These are phyloP conservation scores for Thripadectes ignobilis DNA, from an alignment of 2,797 vertebrate genomes.

Conservation along the genomic window DNA sequence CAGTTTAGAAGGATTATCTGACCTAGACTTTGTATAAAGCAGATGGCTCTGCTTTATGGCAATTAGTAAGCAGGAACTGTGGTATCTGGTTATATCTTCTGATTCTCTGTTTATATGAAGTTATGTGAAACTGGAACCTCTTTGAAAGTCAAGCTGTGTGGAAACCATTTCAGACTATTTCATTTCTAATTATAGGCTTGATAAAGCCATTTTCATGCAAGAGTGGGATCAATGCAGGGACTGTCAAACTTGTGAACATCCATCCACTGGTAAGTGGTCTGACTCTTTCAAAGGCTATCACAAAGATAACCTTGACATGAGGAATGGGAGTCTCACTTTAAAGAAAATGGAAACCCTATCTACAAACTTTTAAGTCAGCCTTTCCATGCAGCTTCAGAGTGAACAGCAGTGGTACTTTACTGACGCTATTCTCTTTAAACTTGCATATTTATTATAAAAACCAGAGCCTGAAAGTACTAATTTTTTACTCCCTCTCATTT, in stretches of 20 bases:
- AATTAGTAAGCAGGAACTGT: constrained; percentile 78
- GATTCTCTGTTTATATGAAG: constrained; percentile 76
- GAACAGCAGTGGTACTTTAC: neutral
- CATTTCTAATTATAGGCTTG: constrained; percentile 78
- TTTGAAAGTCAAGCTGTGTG: constrained; percentile 74
- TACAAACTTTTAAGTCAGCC: neutral
- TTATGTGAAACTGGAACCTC: constrained; percentile 74
- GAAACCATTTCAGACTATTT: constrained; percentile 77
- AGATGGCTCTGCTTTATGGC: constrained; percentile 76
- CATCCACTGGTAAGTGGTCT: constrained; percentile 29
- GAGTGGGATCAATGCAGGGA: constrained; percentile 47
- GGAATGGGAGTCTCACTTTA: constrained; percentile 13
- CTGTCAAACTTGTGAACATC: constrained; percentile 61
- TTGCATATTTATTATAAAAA: neutral
- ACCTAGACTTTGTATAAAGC: constrained; percentile 72
- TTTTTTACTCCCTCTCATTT: neutral
- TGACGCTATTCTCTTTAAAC: neutral
- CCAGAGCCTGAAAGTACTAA: neutral
- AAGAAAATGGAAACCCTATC: constrained; percentile 27
- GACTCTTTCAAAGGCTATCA: constrained; percentile 67
- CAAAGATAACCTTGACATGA: constrained; percentile 66
- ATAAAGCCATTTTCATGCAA: constrained; percentile 73
- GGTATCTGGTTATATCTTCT: constrained; percentile 73
- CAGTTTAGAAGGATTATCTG: constrained; percentile 68
- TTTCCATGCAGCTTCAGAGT: neutral